These are phyloP conservation scores for Hedychridium roseum DNA, from an alignment of 2,888 invertebrate genomes.

Conservation along the genomic window DNA sequence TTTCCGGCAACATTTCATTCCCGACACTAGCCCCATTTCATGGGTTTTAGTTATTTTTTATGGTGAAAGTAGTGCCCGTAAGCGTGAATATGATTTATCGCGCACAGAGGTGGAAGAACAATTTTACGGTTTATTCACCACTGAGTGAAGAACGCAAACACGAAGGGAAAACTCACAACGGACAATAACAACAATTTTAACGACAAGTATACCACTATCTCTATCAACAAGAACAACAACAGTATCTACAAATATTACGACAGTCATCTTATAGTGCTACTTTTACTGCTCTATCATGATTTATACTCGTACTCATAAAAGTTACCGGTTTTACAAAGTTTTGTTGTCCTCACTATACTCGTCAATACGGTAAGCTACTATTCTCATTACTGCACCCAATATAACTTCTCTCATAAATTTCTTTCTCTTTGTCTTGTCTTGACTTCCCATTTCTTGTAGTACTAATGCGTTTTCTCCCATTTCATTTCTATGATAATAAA, in stretches of 20 bases:
- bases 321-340: slow-evolving; percentile 17
- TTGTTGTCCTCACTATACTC: slow-evolving; percentile 37
- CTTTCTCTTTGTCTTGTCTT: slow-evolving; percentile 18
- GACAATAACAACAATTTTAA: background rate
- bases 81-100: slow-evolving; percentile 1
- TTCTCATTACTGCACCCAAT: slow-evolving; percentile 33
- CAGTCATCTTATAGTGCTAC: background rate
- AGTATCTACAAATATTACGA: background rate
- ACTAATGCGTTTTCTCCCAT: slow-evolving; percentile 1
- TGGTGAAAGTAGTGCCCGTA: slow-evolving; percentile 17
- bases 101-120: too few relatives aligned
- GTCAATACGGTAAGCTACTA: slow-evolving; percentile 51
- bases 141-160: slow-evolving; percentile 41
- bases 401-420: slow-evolving; percentile 19
- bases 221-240: slow-evolving; percentile 26
- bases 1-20: slow-evolving; percentile 31
- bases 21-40: slow-evolving; percentile 49
- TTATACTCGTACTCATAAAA: too few relatives aligned
- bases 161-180: slow-evolving; percentile 33
- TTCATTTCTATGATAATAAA: too few relatives aligned
- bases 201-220: slow-evolving; percentile 16
- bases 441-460: slow-evolving; percentile 7
- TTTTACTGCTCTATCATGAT: too few relatives aligned
- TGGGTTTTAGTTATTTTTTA: slow-evolving; percentile 33
- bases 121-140: slow-evolving; percentile 23